phyloP scores from a whole-genome alignment of 1,140 invertebrate genomes.

The Maconellicoccus hirsutus region DNA sequence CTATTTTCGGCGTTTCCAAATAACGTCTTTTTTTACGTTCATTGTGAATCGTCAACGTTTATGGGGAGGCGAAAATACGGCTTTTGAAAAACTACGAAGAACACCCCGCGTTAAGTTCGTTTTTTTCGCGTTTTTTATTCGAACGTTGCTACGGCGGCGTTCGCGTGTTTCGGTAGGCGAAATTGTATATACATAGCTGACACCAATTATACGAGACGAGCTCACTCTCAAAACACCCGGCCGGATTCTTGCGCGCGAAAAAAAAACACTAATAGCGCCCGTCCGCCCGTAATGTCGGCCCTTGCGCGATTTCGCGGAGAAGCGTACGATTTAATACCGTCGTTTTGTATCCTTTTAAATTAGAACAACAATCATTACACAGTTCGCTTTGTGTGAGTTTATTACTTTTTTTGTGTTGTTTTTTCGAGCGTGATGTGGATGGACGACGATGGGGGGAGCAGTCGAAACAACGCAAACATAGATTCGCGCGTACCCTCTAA shows the following conservation, averaged over 20 bases:
- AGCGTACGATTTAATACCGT: neutral
- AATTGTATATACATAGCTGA: neutral
- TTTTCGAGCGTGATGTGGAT: too few species aligned
- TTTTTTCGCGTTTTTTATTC: neutral
- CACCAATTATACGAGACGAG: neutral
- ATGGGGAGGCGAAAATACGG: too few species aligned
- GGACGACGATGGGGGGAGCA: too few species aligned
- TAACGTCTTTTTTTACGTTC: neutral
- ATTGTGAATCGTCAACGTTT: neutral
- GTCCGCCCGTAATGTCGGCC: too few species aligned
- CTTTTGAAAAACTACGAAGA: neutral
- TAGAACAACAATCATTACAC: neutral
- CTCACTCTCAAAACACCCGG: neutral
- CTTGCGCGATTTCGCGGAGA: neutral
- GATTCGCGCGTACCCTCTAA: too few species aligned
- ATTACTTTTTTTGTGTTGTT: conserved; percentile 1
- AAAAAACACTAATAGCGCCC: too few species aligned
- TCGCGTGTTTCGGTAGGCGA: neutral
- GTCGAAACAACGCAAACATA: too few species aligned
- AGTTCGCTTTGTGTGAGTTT: neutral
- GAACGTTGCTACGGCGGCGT: too few species aligned
- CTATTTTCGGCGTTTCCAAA: neutral
- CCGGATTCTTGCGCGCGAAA: neutral
- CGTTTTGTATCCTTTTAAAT: neutral
- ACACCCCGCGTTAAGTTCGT: neutral